Conservation (phyloP, 2,797 vertebrate genomes). For the Phrynocephalus vlangalii region DNA sequence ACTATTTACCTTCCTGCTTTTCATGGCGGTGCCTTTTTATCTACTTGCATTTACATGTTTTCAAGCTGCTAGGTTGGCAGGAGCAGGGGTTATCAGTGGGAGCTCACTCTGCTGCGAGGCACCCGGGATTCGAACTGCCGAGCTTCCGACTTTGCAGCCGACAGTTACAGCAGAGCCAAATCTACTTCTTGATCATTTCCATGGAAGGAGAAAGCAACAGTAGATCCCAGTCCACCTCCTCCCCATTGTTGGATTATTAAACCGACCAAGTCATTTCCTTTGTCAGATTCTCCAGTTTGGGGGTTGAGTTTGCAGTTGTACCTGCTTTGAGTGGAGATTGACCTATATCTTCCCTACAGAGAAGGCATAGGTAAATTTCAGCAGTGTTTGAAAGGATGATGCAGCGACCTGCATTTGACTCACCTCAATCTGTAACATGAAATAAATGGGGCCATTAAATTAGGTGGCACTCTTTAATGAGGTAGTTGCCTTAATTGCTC, state of each 20-base stretch:
- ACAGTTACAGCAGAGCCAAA: too few relatives aligned
- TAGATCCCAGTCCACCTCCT: neutral
- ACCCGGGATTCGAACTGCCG: too few relatives aligned
- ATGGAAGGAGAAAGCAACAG: neutral
- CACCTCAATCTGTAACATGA: conserved; percentile 47
- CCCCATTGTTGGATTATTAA: neutral
- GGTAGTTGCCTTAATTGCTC: conserved; percentile 52
- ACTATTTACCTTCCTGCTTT: too few relatives aligned
- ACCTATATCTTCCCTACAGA: conserved; percentile 3
- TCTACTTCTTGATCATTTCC: too few relatives aligned
- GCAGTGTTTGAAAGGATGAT: conserved; percentile 43
- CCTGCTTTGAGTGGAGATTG: neutral
- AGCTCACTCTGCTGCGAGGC: too few relatives aligned
- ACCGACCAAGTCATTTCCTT: neutral
- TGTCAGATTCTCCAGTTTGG: neutral
- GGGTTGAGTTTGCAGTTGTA: neutral
- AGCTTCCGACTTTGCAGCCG: too few relatives aligned
- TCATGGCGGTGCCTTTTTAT: too few relatives aligned
- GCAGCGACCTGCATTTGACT: conserved; percentile 28
- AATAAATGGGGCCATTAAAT: conserved; percentile 62
- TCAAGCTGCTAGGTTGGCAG: too few relatives aligned
- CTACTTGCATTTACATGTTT: too few relatives aligned
- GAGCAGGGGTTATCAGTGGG: too few relatives aligned
- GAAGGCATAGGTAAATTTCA: conserved; percentile 41
- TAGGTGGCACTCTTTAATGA: conserved; percentile 40